Conservation (phyloP, 2,888 invertebrate species). For the Coenonympha arcania region DNA sequence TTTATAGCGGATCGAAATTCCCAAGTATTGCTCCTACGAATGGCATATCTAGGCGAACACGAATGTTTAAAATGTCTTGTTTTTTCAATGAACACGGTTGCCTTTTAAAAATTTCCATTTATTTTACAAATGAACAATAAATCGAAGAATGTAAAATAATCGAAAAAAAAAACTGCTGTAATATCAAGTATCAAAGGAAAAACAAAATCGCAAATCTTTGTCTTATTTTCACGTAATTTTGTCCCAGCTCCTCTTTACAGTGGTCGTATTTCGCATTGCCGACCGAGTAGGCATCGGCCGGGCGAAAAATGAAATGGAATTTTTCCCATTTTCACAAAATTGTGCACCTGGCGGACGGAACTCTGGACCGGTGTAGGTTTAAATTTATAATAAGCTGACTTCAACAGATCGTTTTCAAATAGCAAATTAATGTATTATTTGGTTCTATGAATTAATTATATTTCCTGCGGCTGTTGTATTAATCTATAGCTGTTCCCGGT, state of each 20-base stretch:
- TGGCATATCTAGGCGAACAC: no score
- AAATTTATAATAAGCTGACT: constrained; percentile 53
- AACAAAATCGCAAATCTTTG: constrained; percentile 15
- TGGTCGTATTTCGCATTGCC: constrained; percentile 21
- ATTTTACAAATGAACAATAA: no score
- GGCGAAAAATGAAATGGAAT: constrained; percentile 43
- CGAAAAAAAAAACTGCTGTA: no score
- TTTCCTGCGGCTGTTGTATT: no score
- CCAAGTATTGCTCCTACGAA: no score
- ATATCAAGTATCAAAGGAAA: background rate
- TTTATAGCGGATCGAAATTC: no score
- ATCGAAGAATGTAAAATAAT: no score
- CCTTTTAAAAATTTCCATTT: no score
- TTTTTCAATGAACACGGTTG: no score
- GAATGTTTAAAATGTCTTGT: no score
- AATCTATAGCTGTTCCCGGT: no score
- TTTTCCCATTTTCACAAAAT: constrained; percentile 39
- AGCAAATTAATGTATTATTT: constrained; percentile 24
- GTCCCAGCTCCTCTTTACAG: constrained; percentile 11
- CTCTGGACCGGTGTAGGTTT: constrained; percentile 45
- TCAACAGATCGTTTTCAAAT: constrained; percentile 41
- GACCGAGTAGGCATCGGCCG: constrained; percentile 29
- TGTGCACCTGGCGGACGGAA: constrained; percentile 45
- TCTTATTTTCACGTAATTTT: constrained; percentile 15
- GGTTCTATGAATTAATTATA: no score